Evolutionary conservation across 2,797 vertebrate species (phyloP), one percentile per base, ranked within the genome.

Genomic region (Diplodus puntazzo): DNA sequence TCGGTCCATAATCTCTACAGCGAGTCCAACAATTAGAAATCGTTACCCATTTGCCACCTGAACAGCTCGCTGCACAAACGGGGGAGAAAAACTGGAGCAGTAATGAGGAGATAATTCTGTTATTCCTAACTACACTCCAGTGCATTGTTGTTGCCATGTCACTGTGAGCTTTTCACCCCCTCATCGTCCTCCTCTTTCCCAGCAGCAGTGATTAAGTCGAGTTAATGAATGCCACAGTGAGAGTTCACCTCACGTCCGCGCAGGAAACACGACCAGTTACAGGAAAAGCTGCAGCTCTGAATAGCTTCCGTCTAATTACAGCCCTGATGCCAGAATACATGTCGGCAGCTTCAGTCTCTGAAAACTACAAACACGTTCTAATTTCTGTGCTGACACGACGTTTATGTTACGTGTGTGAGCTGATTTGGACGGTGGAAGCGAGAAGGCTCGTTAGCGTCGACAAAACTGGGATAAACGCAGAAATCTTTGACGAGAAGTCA

Each of bases 1-100:
- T 69, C 39, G 0, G 52, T 2, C 63, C 48, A n/a, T 85, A 69
- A 86, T 88, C 62, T 79, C 69, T 46, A 55, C 73, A 57, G 69
- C 23, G 16, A 77, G 63, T 83, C 67, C 21, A 39, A 65, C 81
- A 83, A 86, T 89, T 85, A 87, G 65, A 86, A 87, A 85, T 88
- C 82, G 20, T 88, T 87, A 85, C 42, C 59, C 27, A 81, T 80
- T 87, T 79, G 64, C 76, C 80, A 70, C 73, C 48, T 87, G 58
- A 66, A 48, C 59, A 53, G 58, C 77, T 84, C 64, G 6, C 60
- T 72, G 82, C 84, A 59, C 34, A 46, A 61, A 67, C 50, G 5
- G 50, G 34, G 5, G 14, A 65, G 20, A 42, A 53, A 27, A 53
- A 69, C 53, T 1, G 34, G 20, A 53, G 71, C 8, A 1, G 54